Evolutionary conservation across 2,797 vertebrate genomes (phyloP), one percentile per base, ranked within the genome.

Genomic region (Enteromius unitaeniatus): DNA sequence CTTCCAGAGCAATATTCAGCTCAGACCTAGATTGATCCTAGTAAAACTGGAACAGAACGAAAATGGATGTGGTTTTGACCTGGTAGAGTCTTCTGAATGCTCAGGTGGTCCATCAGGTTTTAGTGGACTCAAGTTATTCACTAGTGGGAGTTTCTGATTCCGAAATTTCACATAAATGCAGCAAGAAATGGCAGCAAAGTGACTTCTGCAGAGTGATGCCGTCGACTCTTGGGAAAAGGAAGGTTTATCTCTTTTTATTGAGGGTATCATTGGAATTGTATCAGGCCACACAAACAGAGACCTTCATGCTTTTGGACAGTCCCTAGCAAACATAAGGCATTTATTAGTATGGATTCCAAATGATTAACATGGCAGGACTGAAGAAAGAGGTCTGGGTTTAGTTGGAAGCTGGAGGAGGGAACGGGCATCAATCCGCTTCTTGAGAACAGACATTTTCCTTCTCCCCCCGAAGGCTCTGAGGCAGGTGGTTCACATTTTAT

Each of bases 401-500:
- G 88, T 86, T 92, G 90, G 86, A 91, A 93, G 90, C 87, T 92
- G 90, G 87, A 93, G 88, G 84, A 80, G 88, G 87, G 81, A 80
- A 88, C 84, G 86, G 83, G 90, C 87, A 90, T 93, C 92, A 92
- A 91, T 83, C 91, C 87, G 83, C 88, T 92, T 78, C 62, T 47
- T 55, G 89, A 91, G 90, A 91, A 91, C 89, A 91, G 55, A 85
- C 84, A 88, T 91, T 92, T 87, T 89, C 91, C 76, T 91, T 93
- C 91, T 90, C 92, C 87, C 13, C 68, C 79, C 10, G 3, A 86
- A 88, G 94, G 90, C 64, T 80, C 89, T 86, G 88, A 88, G 91
- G 92, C 94, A 96, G 93, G 94, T 94, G 93, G 93, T 95, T 96
- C 87, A 73, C 89, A 94, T 96, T 95, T 95, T 92, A 84, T 83